Conservation (phyloP, 2,888 invertebrate species). For the Eremobia ochroleuca region DNA sequence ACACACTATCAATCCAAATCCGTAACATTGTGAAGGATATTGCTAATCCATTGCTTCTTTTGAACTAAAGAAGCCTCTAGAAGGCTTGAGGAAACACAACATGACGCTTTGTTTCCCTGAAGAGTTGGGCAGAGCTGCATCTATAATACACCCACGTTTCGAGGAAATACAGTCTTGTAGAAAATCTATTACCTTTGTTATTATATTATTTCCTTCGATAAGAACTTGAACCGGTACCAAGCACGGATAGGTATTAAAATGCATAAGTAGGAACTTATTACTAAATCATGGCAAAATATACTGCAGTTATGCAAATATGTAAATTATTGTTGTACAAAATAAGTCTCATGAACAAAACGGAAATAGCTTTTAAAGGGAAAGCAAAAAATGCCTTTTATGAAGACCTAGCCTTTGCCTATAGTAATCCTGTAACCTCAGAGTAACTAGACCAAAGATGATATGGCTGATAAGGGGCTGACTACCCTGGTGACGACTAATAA, state of each 20-base stretch:
- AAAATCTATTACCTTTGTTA: not conserved
- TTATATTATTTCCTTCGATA: slow-evolving; percentile 4
- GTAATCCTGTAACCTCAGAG: not conserved
- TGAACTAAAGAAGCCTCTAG: not conserved
- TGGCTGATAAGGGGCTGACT: accelerated
- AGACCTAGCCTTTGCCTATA: not conserved
- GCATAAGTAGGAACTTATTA: slow-evolving; percentile 35
- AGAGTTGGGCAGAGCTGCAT: not conserved
- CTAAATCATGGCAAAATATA: slow-evolving; percentile 33
- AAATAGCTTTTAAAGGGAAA: not conserved
- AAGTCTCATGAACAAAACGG: not conserved
- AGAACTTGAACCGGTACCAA: slow-evolving; percentile 47
- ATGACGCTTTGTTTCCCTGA: not conserved
- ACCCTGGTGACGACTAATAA: not conserved
- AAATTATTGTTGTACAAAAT: not conserved
- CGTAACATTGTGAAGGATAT: too few relatives aligned
- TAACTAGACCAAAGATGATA: not conserved
- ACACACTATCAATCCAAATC: too few relatives aligned
- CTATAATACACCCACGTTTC: not conserved
- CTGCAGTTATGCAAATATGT: slow-evolving; percentile 51
- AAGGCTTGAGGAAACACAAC: not conserved
- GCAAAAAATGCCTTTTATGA: not conserved
- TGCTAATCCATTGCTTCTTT: too few relatives aligned
- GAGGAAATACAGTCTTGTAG: not conserved
- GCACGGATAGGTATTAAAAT: slow-evolving; percentile 43